Evolutionary conservation across 2,797 vertebrate species (phyloP), one percentile per base, ranked within the genome.

Genomic region (Chaenodraco wilsoni): DNA sequence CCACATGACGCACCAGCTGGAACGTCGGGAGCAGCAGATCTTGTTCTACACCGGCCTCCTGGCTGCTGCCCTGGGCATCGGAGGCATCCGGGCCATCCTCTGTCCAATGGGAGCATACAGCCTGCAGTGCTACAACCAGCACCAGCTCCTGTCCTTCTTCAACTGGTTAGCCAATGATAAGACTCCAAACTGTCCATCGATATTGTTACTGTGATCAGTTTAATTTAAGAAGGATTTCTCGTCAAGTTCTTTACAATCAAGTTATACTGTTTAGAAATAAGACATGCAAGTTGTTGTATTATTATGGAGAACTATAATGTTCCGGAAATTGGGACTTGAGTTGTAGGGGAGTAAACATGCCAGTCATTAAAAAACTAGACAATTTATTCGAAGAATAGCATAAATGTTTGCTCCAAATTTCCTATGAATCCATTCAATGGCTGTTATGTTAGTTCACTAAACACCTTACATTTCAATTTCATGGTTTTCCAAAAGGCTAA

Each of bases 61-160:
- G 78, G 93, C 96, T 17, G 93, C 95, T 45, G 94, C 95, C 2
- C 89, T 98, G 66, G 95, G 96, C 58, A 95, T 94, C 0, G 97
- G 97, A 0, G 97, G 97, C 43, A 93, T 98, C 70, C 95, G 96
- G 59, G 95, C 95, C 66, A 88, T 96, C 17, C 89, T 97, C n/a
- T 97, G 96, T 65, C 97, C 96, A 0, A 76, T 95, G 74, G 93
- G 93, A 7, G 92, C 96, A 3, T 96, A 96, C 76, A 89, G 87
- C 64, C 92, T 96, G 31, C 94, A 95, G 75, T 90, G 93, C 45
- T 93, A 91, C 65, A 91, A 93, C 80, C 92, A 91, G 8, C 94
- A 95, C 85, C 94, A 95, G 79, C 92, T 94, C 46, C 84, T 94
- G 63, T 96, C 96, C 4, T 98, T 98, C 91, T 98, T 97, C 84